Percentiles rank a stretch among this genome's conserved stretches.
Conservation (phyloP, 92 coral and sea anemone genomes). For the Epizoanthus stellaris region DNA sequence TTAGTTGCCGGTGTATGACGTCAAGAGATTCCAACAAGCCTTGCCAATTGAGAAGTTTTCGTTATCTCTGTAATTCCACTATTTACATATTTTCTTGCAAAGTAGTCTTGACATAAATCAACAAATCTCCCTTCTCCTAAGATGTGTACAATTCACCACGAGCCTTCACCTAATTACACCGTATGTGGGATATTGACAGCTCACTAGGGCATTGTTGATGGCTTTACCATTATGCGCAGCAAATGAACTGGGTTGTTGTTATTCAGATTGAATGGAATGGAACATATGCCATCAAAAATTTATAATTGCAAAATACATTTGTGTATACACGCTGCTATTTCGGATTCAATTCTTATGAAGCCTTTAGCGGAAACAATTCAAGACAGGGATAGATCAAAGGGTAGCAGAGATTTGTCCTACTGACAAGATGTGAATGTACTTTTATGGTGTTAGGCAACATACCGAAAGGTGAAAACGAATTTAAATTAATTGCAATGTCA, state of each 20-base stretch:
- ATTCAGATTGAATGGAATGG: slow-evolving; percentile 14
- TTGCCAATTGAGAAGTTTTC: background rate
- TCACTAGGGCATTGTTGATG: slow-evolving; percentile 6
- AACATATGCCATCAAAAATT: slow-evolving; percentile 36
- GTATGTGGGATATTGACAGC: slow-evolving; percentile 25
- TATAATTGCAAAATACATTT: slow-evolving; percentile 21
- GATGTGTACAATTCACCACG: slow-evolving; percentile 22
- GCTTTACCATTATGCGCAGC: slow-evolving; percentile 5
- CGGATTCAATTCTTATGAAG: slow-evolving; percentile 13
- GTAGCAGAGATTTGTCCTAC: background rate
- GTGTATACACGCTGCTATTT: background rate
- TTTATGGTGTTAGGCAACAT: background rate
- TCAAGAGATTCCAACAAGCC: background rate
- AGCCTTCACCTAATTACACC: slow-evolving; percentile 26
- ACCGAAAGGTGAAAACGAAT: background rate
- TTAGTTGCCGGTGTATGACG: background rate
- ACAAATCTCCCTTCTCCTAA: background rate
- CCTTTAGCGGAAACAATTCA: background rate
- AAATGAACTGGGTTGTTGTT: slow-evolving; percentile 39
- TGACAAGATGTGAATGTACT: background rate
- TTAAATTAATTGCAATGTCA: background rate
- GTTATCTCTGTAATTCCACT: background rate
- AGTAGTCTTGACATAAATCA: background rate
- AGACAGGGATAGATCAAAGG: too few species aligned
- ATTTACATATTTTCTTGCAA: slow-evolving; percentile 14